Conservation (phyloP, 2,113 vertebrate species). For the Prietella phreatophila region DNA sequence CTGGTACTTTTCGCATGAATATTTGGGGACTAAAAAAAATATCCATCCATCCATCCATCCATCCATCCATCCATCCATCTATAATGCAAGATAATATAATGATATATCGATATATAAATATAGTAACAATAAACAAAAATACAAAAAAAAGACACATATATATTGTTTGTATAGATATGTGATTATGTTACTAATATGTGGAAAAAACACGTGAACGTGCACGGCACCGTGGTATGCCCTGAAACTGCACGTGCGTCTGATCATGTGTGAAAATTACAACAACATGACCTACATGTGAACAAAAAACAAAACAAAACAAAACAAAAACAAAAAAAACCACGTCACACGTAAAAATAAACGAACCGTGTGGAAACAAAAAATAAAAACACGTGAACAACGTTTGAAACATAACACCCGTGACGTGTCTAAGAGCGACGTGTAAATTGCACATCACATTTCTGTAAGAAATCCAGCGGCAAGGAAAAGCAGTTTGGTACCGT, state of each 20-base stretch:
- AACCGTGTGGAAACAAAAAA: not conserved
- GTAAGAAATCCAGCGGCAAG: not conserved
- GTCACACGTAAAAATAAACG: not conserved
- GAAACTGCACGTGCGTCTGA: not conserved
- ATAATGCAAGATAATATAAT: too few relatives aligned
- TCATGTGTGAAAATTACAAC: not conserved
- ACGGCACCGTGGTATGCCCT: not conserved
- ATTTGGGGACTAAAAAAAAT: too few relatives aligned
- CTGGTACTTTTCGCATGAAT: not conserved
- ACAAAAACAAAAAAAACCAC: not conserved
- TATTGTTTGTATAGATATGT: too few relatives aligned
- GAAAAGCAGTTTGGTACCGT: not conserved
- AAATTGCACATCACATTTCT: not conserved
- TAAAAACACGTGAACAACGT: not conserved
- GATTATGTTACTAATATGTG: too few relatives aligned
- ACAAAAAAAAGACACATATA: too few relatives aligned
- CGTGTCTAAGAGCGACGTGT: not conserved
- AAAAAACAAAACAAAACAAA: not conserved
- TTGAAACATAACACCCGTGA: not conserved
- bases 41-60: too few relatives aligned
- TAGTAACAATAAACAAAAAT: too few relatives aligned
- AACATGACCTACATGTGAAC: not conserved
- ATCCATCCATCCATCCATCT: too few relatives aligned
- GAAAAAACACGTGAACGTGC: not conserved
- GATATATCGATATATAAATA: too few relatives aligned